phyloP scores from a whole-genome alignment of 2,113 vertebrate species.

The Marcusenius ussheri region DNA sequence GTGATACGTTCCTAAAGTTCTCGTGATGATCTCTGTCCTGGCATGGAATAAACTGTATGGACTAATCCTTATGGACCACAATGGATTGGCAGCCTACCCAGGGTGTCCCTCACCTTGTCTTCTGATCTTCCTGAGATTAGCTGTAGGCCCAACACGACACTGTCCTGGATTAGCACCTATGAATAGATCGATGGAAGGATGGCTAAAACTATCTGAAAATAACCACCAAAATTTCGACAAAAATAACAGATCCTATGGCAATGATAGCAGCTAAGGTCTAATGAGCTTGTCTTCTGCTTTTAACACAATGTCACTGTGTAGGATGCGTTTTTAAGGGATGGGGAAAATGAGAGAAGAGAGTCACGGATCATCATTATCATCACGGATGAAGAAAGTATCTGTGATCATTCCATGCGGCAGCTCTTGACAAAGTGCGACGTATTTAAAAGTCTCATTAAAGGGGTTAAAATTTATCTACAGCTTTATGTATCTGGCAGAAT shows the following conservation, averaged over 20 bases:
- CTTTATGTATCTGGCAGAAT: conserved; percentile 28
- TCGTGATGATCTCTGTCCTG: background rate
- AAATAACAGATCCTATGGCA: background rate
- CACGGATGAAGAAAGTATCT: background rate
- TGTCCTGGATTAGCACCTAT: background rate
- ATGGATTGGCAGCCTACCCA: background rate
- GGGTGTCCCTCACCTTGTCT: background rate
- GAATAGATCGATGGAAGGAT: background rate
- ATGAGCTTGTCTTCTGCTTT: background rate
- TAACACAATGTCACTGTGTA: background rate
- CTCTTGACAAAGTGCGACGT: conserved; percentile 38
- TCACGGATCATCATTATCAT: background rate
- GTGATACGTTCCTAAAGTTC: background rate
- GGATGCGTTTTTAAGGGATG: background rate
- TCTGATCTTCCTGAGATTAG: background rate
- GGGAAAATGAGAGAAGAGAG: background rate
- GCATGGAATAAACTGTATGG: background rate
- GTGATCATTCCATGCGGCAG: background rate
- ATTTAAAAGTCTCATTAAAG: conserved; percentile 42
- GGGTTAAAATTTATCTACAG: conserved; percentile 26
- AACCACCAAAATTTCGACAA: background rate
- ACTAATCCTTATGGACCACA: background rate
- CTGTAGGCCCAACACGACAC: background rate
- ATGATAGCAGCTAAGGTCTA: background rate
- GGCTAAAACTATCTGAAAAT: background rate